phyloP scores from a whole-genome alignment of 1,140 invertebrate species.

The Eumeta japonica region DNA sequence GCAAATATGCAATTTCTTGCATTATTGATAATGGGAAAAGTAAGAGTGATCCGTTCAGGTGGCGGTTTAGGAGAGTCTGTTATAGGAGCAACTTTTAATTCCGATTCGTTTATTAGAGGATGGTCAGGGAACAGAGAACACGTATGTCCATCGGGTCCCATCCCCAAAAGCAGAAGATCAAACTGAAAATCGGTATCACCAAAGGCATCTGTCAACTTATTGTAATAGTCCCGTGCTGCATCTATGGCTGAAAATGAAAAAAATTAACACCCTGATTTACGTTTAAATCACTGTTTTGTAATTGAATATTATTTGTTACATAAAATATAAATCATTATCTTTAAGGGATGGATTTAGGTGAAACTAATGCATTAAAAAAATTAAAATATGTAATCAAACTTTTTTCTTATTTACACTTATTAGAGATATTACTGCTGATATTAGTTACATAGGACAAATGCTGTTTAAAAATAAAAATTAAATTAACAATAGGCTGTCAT shows the following conservation, averaged over 20 bases:
- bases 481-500: too few relatives aligned
- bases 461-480: too few relatives aligned
- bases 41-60: conserved; percentile 85
- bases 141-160: conserved; percentile 98
- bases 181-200: conserved; percentile 67
- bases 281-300: too few relatives aligned
- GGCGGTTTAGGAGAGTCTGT: conserved; percentile 96
- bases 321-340: too few relatives aligned
- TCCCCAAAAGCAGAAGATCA: conserved; percentile 87
- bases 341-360: too few relatives aligned
- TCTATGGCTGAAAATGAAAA: conserved; percentile 65
- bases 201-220: conserved; percentile 66
- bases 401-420: conserved; percentile 1
- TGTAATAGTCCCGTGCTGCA: conserved; percentile 79
- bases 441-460: too few relatives aligned
- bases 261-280: not conserved
- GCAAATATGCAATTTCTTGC: conserved; percentile 83
- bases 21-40: conserved; percentile 89
- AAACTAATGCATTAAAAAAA: not conserved
- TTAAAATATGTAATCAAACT: not conserved
- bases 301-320: conserved; percentile 1
- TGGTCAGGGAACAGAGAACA: conserved; percentile 96
- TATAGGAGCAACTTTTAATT: conserved; percentile 78
- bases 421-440: too few relatives aligned
- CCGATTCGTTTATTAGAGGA: conserved; percentile 65